Evolutionary conservation across 1,140 invertebrate species (phyloP), one percentile per base, ranked within the genome.

Genomic region (Drosophila elegans): DNA sequence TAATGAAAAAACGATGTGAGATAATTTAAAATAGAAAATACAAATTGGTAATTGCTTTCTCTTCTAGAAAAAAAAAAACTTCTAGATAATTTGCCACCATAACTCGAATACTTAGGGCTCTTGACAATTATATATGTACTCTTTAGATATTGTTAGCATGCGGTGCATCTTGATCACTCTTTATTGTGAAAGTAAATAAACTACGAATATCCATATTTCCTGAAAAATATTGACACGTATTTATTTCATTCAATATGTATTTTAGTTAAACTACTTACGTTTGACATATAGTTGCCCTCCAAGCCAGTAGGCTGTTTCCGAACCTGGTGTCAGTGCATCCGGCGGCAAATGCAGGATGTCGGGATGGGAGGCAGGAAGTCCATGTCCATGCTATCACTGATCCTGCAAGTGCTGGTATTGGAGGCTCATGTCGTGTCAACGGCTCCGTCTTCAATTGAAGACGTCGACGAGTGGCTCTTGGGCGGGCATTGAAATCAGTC

Each of bases 401-500:
- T 75, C 52, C 72, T 57, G 53, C 39, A 52, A 75, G 73, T 74
- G 73, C 39, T 73, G 49, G 36, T 53, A 62, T 64, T 49, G 13
- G 44, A 63, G 63, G 45, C 71, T 54, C 49, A 34, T 45, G 54
- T 45, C 69, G 45, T 74, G 71, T 74, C 69, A 64, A 74, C 51
- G 59, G 39, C 69, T 45, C 27, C 51, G 45, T 16, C 34, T 55
- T 56, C 68, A 29, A 56, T 56, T 51, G 51, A 54, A 39, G 44
- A 63, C 51, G 45, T 13, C 51, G 25, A 41, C 59, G 55, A 75
- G 71, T 74, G 61, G 71, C 61, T 56, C 72, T 75, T 41, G 41
- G 21, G 16, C 34, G 32, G 38, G 45, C 73, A 80, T 85, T 63
- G 41, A 76, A 83, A 73, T 85, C 82, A 59, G 49, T 60, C 42